Conservation (phyloP, 2,888 invertebrate species). For the Phasia obesa region DNA sequence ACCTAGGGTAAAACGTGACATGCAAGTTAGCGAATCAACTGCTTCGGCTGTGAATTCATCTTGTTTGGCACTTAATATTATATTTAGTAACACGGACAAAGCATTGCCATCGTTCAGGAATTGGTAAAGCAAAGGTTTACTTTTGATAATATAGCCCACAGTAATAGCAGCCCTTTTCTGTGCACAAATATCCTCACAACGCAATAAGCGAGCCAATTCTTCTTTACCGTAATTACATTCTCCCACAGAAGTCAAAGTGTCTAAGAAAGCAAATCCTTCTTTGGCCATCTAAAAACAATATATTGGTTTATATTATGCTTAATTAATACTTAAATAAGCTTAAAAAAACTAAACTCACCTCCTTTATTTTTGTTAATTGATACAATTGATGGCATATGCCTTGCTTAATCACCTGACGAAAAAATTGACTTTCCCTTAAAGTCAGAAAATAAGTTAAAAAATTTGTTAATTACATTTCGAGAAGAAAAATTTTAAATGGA, state of each 20-base stretch:
- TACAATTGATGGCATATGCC: constrained; percentile 80
- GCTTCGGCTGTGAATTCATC: constrained; percentile 79
- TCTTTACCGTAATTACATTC: constrained; percentile 82
- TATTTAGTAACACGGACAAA: constrained; percentile 77
- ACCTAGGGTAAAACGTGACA: constrained; percentile 78
- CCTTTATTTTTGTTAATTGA: constrained; percentile 79
- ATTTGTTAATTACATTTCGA: background rate
- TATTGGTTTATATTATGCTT: background rate
- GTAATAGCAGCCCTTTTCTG: constrained; percentile 81
- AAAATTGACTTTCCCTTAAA: constrained; percentile 81
- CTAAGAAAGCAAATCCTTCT: constrained; percentile 78
- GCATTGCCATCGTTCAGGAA: constrained; percentile 81
- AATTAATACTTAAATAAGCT: background rate
- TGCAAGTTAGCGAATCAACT: constrained; percentile 79
- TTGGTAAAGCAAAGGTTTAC: constrained; percentile 79
- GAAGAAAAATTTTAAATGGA: too few relatives aligned
- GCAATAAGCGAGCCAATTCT: constrained; percentile 79
- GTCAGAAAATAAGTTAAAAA: background rate
- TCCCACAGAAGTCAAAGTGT: constrained; percentile 80
- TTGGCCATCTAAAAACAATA: constrained; percentile 75
- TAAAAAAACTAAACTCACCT: constrained; percentile 72
- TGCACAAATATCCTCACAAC: constrained; percentile 76
- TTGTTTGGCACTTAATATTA: constrained; percentile 78
- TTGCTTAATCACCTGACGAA: constrained; percentile 80
- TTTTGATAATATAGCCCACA: constrained; percentile 80